Evolutionary conservation across 2,888 invertebrate genomes (phyloP).

Genomic region (Brachypalpus laphriformis): DNA sequence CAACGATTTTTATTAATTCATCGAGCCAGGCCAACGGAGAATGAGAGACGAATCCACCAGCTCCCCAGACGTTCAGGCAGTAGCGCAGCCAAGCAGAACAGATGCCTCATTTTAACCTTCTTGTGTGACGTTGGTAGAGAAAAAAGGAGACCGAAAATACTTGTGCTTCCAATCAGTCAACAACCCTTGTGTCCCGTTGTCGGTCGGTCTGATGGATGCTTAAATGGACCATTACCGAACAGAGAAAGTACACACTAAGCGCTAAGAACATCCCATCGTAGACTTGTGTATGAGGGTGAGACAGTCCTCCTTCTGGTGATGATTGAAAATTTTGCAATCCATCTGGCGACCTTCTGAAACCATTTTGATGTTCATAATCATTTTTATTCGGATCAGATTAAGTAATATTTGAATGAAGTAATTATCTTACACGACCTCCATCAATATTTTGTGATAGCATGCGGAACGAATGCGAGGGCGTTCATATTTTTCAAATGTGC

Average conservation of each 20-base stretch:
- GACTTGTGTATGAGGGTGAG: not conserved
- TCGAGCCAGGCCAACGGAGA: not conserved
- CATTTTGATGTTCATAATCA: constrained; percentile 4
- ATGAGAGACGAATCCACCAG: not conserved
- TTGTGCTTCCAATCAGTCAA: constrained; percentile 24
- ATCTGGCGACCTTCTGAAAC: not conserved
- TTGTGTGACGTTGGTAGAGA: not conserved
- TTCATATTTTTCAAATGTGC: not conserved
- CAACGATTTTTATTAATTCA: constrained; percentile 43
- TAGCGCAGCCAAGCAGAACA: constrained; percentile 12
- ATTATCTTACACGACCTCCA: not conserved
- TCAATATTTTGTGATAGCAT: not conserved
- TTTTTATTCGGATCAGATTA: not conserved
- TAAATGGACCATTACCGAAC: constrained; percentile 19
- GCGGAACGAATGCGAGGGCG: not conserved
- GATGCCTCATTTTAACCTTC: constrained; percentile 32
- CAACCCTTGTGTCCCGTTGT: constrained; percentile 21
- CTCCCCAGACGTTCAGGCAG: constrained; percentile 14
- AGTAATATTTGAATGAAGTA: not conserved
- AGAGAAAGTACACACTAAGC: not conserved
- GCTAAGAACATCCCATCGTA: constrained; percentile 12
- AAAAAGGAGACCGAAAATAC: not conserved
- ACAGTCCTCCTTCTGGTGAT: not conserved
- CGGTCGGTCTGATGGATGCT: constrained; percentile 29
- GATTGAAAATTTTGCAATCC: constrained; percentile 19